Percentiles rank a stretch among this genome's conserved stretches.
Evolutionary conservation across 2,888 invertebrate genomes (phyloP).

Genomic region (Ceratothoa steindachneri): DNA sequence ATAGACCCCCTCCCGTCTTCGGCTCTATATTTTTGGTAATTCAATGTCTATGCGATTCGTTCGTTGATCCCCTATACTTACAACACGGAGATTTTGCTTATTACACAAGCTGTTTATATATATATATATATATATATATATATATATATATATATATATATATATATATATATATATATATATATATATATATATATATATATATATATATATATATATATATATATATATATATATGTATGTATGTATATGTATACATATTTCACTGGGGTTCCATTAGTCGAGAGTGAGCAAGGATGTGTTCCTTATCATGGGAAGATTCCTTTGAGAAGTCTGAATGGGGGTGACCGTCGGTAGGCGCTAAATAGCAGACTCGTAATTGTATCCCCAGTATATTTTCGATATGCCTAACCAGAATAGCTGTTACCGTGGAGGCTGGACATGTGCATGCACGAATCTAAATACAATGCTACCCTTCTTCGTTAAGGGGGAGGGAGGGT

Average conservation of each 20-base stretch:
- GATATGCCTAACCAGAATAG: not conserved
- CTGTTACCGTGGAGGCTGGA: too few species aligned
- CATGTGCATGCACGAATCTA: too few species aligned
- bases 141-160: not conserved
- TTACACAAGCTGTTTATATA: not conserved
- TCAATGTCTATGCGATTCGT: too few species aligned
- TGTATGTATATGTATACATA: constrained; percentile 18
- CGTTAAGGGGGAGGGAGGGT: too few species aligned
- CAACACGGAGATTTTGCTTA: not conserved
- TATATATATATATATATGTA: constrained; percentile 20
- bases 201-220: constrained; percentile 26
- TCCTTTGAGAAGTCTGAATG: not conserved
- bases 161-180: not conserved
- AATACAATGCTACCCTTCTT: too few species aligned
- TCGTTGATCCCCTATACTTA: too few species aligned
- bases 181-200: constrained; percentile 20
- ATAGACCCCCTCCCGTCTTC: too few species aligned
- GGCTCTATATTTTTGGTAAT: too few species aligned
- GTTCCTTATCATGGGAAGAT: not conserved
- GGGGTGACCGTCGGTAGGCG: not conserved
- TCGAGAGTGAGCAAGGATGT: too few species aligned
- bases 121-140: not conserved
- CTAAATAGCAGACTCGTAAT: not conserved
- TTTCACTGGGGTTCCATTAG: not conserved
- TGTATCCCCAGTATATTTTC: not conserved